Evolutionary conservation across 2,888 invertebrate species (phyloP), one percentile per base, ranked within the genome.

Genomic region (Pristionchus mayeri): DNA sequence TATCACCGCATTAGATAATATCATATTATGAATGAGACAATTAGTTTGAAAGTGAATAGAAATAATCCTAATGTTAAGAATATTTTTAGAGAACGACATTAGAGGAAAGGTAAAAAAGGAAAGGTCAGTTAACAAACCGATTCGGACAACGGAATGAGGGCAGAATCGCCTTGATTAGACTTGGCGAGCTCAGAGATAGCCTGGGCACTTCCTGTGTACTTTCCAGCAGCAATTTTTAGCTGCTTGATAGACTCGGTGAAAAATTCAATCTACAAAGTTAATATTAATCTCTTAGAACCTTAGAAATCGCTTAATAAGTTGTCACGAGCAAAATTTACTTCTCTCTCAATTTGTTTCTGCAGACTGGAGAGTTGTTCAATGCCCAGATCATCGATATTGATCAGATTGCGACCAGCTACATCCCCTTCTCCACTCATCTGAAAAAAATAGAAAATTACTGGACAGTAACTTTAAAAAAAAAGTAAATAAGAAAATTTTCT

Each of bases 141-240:
- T 91, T 97, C 96, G 21, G 98, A 98, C 21, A 98, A 94, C 1
- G 98, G 98, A 24, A 98, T 97, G 30, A 98, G 94, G 88, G 98
- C 87, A 0, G 82, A 67, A 78, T 87, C 86, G 37, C 87, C 88
- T 0, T 85, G 57, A 21, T 82, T 71, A 4, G 87, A 85, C 6
- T 84, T 85, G 34, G 85, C 85, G 6, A 88, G 83, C 16, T 86
- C 85, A 0, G 86, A 78, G 84, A 94, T 89, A 95, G 96, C 92
- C 91, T 96, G 96, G 80, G 96, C 96, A 0, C 97, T 97, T 92
- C 96, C 96, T 85, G 95, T 95, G 94, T 97, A 98, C 94, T 97
- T 97, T 50, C 95, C 95, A 93, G 97, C 97, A 11, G 97, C 97
- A 92, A 92, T 89, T 94, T 97, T 97, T 85, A 98, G 94, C 34